Percentiles rank a stretch among this genome's conserved stretches.
These are phyloP conservation scores for Unio pictorum DNA, from an alignment of 2,888 invertebrate species.

Conservation along the genomic window DNA sequence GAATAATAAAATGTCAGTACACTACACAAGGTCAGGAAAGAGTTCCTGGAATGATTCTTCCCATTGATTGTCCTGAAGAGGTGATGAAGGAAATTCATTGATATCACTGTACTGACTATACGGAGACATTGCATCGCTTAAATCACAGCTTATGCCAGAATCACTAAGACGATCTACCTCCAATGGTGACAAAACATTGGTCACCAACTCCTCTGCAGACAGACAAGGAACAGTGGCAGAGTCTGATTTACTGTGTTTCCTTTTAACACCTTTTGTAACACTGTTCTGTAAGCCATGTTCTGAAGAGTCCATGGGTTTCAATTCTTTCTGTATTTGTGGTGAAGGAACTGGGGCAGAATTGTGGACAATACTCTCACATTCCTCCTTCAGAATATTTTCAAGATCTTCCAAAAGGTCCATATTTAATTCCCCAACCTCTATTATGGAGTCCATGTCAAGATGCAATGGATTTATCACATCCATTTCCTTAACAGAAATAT, in stretches of 20 bases:
- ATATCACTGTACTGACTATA: slow-evolving; percentile 27
- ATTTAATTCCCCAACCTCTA: slow-evolving; percentile 25
- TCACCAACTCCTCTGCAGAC: slow-evolving; percentile 11
- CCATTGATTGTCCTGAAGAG: slow-evolving; percentile 49
- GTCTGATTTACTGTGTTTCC: slow-evolving; percentile 27
- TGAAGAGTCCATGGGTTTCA: background rate
- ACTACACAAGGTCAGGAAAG: slow-evolving; percentile 44
- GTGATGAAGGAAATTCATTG: slow-evolving; percentile 18
- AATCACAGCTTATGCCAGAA: slow-evolving; percentile 50
- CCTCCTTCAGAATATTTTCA: slow-evolving; percentile 38
- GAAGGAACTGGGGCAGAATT: slow-evolving; percentile 16
- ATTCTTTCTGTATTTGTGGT: slow-evolving; percentile 22
- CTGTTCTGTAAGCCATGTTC: background rate
- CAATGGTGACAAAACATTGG: slow-evolving; percentile 14
- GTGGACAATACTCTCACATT: slow-evolving; percentile 37
- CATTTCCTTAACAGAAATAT: no score
- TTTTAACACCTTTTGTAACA: slow-evolving; percentile 20
- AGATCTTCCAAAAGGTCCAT: slow-evolving; percentile 48
- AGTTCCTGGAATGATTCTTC: slow-evolving; percentile 62
- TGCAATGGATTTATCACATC: no score
- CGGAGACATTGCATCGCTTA: slow-evolving; percentile 52
- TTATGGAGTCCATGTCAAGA: no score
- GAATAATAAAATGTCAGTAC: background rate
- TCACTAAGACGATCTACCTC: slow-evolving; percentile 28
- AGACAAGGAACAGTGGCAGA: slow-evolving; percentile 23